phyloP scores from a whole-genome alignment of 2,888 invertebrate genomes.

The Lypha dubia region DNA sequence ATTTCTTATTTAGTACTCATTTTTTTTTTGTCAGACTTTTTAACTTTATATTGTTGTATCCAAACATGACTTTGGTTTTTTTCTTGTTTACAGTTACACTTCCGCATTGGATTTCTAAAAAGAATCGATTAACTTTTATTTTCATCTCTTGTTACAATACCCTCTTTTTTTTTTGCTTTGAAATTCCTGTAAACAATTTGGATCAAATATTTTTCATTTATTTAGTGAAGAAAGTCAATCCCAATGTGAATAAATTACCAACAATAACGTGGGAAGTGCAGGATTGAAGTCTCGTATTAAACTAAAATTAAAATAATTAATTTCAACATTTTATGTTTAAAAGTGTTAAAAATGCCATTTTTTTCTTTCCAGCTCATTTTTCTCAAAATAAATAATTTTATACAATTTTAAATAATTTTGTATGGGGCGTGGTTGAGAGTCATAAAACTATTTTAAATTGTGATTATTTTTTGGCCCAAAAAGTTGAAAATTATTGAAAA shows the following conservation, averaged over 20 bases:
- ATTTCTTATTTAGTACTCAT: too few species aligned
- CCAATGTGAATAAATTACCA: constrained; percentile 41
- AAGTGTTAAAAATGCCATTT: constrained; percentile 25
- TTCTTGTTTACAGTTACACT: too few species aligned
- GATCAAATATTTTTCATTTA: constrained; percentile 52
- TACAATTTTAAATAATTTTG: constrained; percentile 21
- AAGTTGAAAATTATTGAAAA: background rate
- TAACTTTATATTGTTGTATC: too few species aligned
- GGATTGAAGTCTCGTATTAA: constrained; percentile 21
- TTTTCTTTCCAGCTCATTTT: constrained; percentile 8
- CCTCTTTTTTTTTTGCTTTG: too few species aligned
- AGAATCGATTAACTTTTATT: background rate
- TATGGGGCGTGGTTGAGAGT: constrained; percentile 30
- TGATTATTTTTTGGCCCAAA: background rate
- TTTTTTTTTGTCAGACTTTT: too few species aligned
- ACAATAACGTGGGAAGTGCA: constrained; percentile 50
- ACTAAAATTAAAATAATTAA: constrained; percentile 45
- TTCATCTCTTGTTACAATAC: background rate
- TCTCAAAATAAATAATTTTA: constrained; percentile 16
- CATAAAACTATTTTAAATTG: constrained; percentile 13
- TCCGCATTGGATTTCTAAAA: background rate
- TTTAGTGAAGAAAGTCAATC: constrained; percentile 57
- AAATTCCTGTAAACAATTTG: constrained; percentile 48
- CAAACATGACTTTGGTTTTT: too few species aligned
- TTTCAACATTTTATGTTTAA: constrained; percentile 36